Evolutionary conservation across 2,888 invertebrate genomes (phyloP).

Genomic region (Melanophora roralis): DNA sequence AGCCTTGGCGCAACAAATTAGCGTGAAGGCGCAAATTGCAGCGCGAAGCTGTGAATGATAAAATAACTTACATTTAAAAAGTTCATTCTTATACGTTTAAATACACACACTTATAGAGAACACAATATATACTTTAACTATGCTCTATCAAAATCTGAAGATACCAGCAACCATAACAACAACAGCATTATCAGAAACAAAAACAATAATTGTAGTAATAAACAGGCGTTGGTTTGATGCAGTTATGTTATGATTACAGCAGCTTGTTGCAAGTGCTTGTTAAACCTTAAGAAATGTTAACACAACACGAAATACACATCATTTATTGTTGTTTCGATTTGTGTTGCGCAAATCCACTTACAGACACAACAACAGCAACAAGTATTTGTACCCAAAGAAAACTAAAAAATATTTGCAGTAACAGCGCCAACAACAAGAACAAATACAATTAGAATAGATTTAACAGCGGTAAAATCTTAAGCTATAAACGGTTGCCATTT

Average conservation of each 20-base stretch:
- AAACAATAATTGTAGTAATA: conserved; percentile 38
- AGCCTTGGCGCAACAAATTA: conserved; percentile 67
- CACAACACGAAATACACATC: conserved; percentile 49
- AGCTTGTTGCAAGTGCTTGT: conserved; percentile 56
- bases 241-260: conserved; percentile 58
- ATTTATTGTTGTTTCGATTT: conserved; percentile 15
- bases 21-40: conserved; percentile 68
- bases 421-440: not conserved
- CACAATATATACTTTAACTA: conserved; percentile 21
- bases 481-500: conserved; percentile 41
- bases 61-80: conserved; percentile 53
- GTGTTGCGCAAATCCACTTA: not conserved
- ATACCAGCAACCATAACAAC: conserved; percentile 3
- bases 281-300: conserved; percentile 60
- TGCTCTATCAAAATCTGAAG: conserved; percentile 29
- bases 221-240: conserved; percentile 57
- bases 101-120: conserved; percentile 8
- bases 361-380: not conserved
- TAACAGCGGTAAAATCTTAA: conserved; percentile 7
- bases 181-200: conserved; percentile 10
- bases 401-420: not conserved
- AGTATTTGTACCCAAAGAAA: not conserved
- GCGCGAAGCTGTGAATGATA: conserved; percentile 64
- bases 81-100: not conserved
- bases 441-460: not conserved